Evolutionary conservation across 2,797 vertebrate species (phyloP).

Genomic region (Taeniopygia guttata): DNA sequence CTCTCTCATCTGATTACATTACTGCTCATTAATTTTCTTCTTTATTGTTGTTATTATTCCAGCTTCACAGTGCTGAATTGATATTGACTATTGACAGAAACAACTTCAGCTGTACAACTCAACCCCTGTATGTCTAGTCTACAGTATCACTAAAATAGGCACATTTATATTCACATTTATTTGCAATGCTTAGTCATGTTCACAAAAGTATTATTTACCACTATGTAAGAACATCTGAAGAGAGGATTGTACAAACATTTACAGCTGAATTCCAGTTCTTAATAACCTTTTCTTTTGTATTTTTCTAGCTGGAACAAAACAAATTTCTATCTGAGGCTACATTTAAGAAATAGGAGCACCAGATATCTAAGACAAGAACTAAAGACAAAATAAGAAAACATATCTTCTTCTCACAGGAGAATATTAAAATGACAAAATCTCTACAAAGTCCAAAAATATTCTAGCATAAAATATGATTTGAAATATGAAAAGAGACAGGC

Average conservation of each 20-base stretch:
- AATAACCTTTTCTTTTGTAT: neutral
- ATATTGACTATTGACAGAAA: neutral
- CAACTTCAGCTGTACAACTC: neutral
- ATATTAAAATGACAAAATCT: neutral
- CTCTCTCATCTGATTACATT: neutral
- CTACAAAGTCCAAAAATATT: neutral
- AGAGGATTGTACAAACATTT: neutral
- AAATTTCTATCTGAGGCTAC: neutral
- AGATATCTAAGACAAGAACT: neutral
- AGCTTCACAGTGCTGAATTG: neutral
- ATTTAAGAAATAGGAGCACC: neutral
- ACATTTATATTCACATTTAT: neutral
- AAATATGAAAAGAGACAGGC: neutral
- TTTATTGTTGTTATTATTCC: neutral
- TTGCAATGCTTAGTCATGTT: neutral
- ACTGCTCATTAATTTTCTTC: conserved; percentile 13
- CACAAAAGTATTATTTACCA: neutral
- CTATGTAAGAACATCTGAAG: neutral
- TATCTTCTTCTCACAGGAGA: neutral
- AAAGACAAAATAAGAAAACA: neutral
- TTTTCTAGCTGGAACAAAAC: neutral
- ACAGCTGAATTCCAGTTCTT: neutral
- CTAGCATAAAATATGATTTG: neutral
- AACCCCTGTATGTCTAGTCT: neutral
- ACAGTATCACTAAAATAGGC: neutral